A percentile compares a stretch with the other conserved stretches of the same genome.
Evolutionary conservation across 2,113 vertebrate genomes (phyloP).

Genomic region (Mesocricetus auratus): DNA sequence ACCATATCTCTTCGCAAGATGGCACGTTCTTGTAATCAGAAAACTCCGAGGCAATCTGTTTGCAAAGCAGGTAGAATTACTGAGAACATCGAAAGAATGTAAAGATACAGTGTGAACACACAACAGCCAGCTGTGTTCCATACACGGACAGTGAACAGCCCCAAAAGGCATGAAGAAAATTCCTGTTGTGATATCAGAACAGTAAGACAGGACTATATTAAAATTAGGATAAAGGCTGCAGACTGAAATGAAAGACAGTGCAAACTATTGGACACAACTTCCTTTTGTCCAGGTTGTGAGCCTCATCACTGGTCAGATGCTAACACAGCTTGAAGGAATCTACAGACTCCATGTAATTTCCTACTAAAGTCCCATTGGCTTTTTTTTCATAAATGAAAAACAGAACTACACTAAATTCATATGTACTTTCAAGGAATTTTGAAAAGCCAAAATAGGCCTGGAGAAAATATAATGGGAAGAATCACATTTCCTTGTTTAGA

Average conservation of each 20-base stretch:
- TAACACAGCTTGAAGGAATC: neutral
- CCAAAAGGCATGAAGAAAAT: neutral
- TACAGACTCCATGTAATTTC: neutral
- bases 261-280: neutral
- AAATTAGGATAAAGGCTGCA: neutral
- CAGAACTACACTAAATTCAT: neutral
- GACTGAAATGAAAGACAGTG: neutral
- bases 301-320: neutral
- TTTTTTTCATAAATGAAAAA: neutral
- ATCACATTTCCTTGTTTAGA: neutral
- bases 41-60: neutral
- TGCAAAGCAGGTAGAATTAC: neutral
- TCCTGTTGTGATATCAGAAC: neutral
- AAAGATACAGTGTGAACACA: neutral
- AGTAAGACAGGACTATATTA: neutral
- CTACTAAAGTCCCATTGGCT: neutral
- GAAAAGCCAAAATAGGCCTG: neutral
- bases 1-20: neutral
- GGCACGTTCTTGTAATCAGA: neutral
- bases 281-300: neutral
- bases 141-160: neutral
- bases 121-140: neutral
- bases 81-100: neutral
- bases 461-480: neutral
- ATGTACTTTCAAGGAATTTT: neutral